Evolutionary conservation across 2,888 invertebrate genomes (phyloP).

Genomic region (Drosophila macrospina): DNA sequence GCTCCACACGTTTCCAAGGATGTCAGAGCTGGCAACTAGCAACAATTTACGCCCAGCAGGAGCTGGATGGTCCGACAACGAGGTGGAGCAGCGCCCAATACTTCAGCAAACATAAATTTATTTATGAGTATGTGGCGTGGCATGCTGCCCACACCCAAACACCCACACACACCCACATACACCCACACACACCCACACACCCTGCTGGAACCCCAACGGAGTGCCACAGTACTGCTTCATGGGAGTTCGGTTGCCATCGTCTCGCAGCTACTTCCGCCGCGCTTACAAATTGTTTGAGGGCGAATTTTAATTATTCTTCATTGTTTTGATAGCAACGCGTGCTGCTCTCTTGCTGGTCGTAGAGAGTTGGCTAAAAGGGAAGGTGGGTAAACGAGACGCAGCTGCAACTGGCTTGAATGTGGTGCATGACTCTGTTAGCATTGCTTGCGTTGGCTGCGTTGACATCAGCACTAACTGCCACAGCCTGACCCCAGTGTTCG

Average conservation of each 20-base stretch:
- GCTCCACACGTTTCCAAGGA: conserved; percentile 13
- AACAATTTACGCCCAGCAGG: conserved; percentile 56
- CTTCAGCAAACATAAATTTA: conserved; percentile 74
- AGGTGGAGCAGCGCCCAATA: conserved; percentile 54
- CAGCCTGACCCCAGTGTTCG: conserved; percentile 35
- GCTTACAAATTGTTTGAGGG: conserved; percentile 80
- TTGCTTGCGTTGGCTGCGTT: conserved; percentile 23
- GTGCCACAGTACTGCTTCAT: conserved; percentile 17
- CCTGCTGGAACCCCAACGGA: conserved; percentile 6
- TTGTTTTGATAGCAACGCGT: conserved; percentile 77
- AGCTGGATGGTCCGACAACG: conserved; percentile 17
- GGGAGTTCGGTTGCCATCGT: conserved; percentile 35
- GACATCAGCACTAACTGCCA: conserved; percentile 27
- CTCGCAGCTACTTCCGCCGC: conserved; percentile 61
- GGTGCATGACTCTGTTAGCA: conserved; percentile 17
- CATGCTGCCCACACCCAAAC: conserved; percentile 8
- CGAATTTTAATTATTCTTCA: conserved; percentile 82
- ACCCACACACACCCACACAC: not conserved
- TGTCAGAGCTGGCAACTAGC: conserved; percentile 39
- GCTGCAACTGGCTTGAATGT: conserved; percentile 18
- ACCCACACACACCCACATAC: conserved; percentile 2
- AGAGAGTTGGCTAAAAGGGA: not conserved
- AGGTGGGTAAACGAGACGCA: conserved; percentile 3
- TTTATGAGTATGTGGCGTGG: conserved; percentile 74
- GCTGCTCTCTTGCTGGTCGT: conserved; percentile 38